These are phyloP conservation scores for Metopolophium dirhodum DNA, from an alignment of 1,140 invertebrate species.

Conservation along the genomic window DNA sequence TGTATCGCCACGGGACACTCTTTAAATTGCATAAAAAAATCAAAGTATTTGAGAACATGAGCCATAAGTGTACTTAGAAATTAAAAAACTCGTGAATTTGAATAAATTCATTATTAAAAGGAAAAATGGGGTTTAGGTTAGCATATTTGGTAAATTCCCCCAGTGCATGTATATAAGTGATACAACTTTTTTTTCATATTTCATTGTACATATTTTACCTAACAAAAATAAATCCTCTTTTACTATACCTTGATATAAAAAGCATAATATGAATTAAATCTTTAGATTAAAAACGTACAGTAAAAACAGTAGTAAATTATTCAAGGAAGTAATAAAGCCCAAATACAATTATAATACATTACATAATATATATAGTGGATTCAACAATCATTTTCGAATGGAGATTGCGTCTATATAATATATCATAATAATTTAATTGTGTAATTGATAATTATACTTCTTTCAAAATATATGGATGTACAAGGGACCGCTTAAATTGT, in stretches of 20 bases:
- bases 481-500: too few species aligned
- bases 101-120: background rate
- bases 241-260: background rate
- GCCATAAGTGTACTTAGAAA: background rate
- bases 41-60: background rate
- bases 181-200: background rate
- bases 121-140: background rate
- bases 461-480: too few species aligned
- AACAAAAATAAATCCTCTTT: background rate
- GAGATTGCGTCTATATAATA: too few species aligned
- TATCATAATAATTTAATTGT: too few species aligned
- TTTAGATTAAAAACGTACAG: too few species aligned
- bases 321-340: background rate
- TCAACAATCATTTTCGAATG: too few species aligned
- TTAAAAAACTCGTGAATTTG: background rate
- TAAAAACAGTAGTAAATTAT: background rate
- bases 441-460: too few species aligned
- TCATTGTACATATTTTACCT: background rate
- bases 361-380: too few species aligned
- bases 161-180: background rate
- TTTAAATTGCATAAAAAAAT: background rate
- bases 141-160: background rate
- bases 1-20: background rate
- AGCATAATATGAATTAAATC: background rate
- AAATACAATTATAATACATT: too few species aligned